Base-by-base conservation (phyloP, 2,797 vertebrate species). In the Hippocampus kuda region DNA sequence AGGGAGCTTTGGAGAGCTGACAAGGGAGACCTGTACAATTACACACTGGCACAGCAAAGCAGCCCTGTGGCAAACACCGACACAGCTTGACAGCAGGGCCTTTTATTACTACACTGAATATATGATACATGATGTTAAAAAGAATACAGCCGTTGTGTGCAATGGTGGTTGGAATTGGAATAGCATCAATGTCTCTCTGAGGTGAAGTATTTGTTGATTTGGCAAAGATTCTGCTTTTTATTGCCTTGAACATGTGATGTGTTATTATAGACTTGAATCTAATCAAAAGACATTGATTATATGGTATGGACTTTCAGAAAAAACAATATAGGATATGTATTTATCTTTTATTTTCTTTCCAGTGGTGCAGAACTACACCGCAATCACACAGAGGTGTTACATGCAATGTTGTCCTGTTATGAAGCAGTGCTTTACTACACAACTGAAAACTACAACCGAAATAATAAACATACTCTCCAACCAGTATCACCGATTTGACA, bases 21-120 rank as follows among this genome's bases (percentile, higher is more conserved):
- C 82, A 77, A 68, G 73, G 68, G 71, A 76, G 79, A 82, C 84
- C 81, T 80, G 79, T 76, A 78, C 80, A 86, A 86, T 87, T 88
- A 86, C 79, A 81, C 84, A 79, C 54, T 81, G 78, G 79, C 79
- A 82, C 38, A 78, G 81, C 70, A 76, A 85, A 84, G 76, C 74
- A 81, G 72, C 77, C 79, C 78, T 65, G 72, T 77, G 78, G 80
- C 77, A 78, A 87, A 86, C 78, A 81, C 16, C 81, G 77, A 77
- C 65, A 38, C 38, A 64, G 69, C 71, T 69, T 75, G 84, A 85
- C 81, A 81, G 77, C 75, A 76, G 77, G 34, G 34, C 34, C 78
- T 56, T 85, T 81, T 82, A 84, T 84, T 83, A 82, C 74, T 34
- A 44, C 5, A 13, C 24, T 41, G 72, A 67, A 71, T 78, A 74